Evolutionary conservation across 2,797 vertebrate genomes (phyloP).

Genomic region (Acipenser ruthenus): DNA sequence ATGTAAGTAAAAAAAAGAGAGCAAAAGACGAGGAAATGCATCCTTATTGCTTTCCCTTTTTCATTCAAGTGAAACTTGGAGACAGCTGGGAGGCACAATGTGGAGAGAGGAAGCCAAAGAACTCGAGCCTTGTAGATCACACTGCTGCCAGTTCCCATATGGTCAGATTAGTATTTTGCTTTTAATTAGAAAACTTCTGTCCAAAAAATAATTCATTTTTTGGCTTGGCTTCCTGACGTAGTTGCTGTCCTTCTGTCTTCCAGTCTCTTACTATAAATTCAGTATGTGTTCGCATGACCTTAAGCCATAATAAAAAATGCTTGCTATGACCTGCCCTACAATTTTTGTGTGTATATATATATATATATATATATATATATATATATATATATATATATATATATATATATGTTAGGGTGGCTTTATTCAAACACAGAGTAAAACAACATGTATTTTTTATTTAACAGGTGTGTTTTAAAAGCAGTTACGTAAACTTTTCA

Average conservation of each 20-base stretch:
- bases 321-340: too few relatives aligned
- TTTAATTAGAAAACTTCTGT: constrained; percentile 2
- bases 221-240: background rate
- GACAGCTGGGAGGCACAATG: background rate
- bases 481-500: background rate
- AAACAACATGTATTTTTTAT: too few relatives aligned
- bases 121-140: background rate
- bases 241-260: background rate
- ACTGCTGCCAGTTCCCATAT: constrained; percentile 1
- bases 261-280: background rate
- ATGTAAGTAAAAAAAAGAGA: too few relatives aligned
- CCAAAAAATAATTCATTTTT: background rate
- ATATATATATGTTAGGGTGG: too few relatives aligned
- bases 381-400: too few relatives aligned
- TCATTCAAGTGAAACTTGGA: background rate
- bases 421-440: too few relatives aligned
- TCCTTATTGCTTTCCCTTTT: background rate
- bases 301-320: too few relatives aligned
- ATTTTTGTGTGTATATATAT: too few relatives aligned
- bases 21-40: too few relatives aligned
- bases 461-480: too few relatives aligned
- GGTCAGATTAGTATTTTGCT: background rate
- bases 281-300: too few relatives aligned
- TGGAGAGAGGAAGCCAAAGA: background rate
- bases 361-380: too few relatives aligned